Base-by-base conservation (phyloP, 2,113 vertebrate species). In the Indicator maculatus region DNA sequence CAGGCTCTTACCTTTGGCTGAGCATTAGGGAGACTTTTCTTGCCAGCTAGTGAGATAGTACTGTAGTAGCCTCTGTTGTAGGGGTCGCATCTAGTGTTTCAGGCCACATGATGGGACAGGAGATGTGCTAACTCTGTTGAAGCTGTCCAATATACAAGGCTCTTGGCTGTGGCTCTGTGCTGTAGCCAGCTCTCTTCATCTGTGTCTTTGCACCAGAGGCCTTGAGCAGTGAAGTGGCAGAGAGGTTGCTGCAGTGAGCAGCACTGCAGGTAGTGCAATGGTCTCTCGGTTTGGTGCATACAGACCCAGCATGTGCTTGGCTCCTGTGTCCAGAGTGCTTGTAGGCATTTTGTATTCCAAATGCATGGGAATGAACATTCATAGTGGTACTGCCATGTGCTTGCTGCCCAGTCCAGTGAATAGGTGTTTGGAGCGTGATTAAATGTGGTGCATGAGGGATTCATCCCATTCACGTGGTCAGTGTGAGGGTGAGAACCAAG, bases 381-480 rank as follows among this genome's bases (percentile, higher is more conserved):
- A 2, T 5, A 27, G 56, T 15, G 31, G 69, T 31, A 63, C 70
- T 0, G 1, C 14, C 18, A 3, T 13, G 19, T 27, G 23, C 69
- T 79, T 3, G 0, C 30, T 45, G 39, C 5, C 41, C 2, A 2
- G 19, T 18, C 41, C 2, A 1, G 27, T 53, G 36, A 26, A n/a
- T 33, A 65, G 38, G 21, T 66, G 58, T n/a, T 71, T 69, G 39
- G 33, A 67, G 45, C 2, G 0, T 60, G 36, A 36, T 53, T 38
- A 52, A 41, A 5, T 16, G 39, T 30, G 11, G 30, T 21, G 16
- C 21, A 0, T 14, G 4, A 7, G 38, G 58, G 38, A 81, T 81
- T 56, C 7, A 10, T 76, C 28, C 64, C 64, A 16, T 41, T 8
- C 4, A 3, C 3, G 0, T 13, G 39, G 27, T 56, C 30, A 6